Base-by-base conservation (phyloP, 1,140 invertebrate genomes). In the Diabrotica virgifera region DNA sequence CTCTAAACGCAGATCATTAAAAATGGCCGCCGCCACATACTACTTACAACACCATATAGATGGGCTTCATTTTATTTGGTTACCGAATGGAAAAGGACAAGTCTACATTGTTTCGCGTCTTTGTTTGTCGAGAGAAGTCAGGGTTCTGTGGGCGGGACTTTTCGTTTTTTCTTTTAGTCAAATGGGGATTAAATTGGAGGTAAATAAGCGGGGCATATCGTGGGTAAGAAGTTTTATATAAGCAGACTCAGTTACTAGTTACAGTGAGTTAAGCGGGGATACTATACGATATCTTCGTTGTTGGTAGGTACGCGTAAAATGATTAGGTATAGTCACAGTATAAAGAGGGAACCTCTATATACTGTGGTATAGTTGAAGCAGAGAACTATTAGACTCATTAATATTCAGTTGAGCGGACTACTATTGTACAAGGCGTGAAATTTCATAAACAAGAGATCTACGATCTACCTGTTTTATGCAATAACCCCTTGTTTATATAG, bases 1-100 rank as follows among this genome's bases (percentile, higher is more conserved):
- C 64, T 65, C 64, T 66, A 67, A 70, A 67, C 67, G 68, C 68
- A 64, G 70, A 71, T 71, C 70, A 71, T 71, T 71, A 71, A 71
- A 71, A 71, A 71, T 71, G 70, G 70, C 70, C 63, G 70, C 70
- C 63, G 70, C 64, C 69, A 5, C 40, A 46, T n/a, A 46, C 40
- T n/a, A 46, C 40, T 46, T 10, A 46, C 8, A 2, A 46, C 40
- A 10, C 8, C 40, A 46, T n/a, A 46, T 10, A 46, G 8, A 10
- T 8, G 40, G 40, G 8, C 40, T 46, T 46, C 40, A 46, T 46
- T 46, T 46, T 46, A 46, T 46, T 46, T 46, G 8, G 40, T 46
- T n/a, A 46, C 8, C 8, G 40, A 46, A 46, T 46, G n/a, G 40
- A 46, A 46, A 46, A 46, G n/a, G 40, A 46, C n/a, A n/a, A 24